Evolutionary conservation across 2,888 invertebrate species (phyloP), one percentile per base, ranked within the genome.

Genomic region (Oxycera nigricornis): DNA sequence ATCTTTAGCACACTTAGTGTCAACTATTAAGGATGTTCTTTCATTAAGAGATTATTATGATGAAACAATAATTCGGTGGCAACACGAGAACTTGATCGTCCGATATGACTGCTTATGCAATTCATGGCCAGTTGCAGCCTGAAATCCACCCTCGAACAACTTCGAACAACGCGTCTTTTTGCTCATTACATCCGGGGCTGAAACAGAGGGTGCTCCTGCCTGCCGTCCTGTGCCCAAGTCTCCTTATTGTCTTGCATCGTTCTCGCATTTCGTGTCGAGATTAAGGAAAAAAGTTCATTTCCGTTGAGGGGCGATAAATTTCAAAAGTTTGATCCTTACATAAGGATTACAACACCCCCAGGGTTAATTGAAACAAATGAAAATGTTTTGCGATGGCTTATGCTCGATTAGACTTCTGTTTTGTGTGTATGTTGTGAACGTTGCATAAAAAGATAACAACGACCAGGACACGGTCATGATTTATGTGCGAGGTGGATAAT

Each of bases 351-450:
- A 67, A 73, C 73, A 68, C 75, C 75, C 75, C 73, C 30, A 75
- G 75, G 75, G 75, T 75, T 75, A 75, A 75, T 75, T 75, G 75
- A 73, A 75, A 73, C 75, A 75, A 75, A 72, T 72, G 72, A 72
- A 72, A 72, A 72, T 72, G 61, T 61, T 72, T 72, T 70, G 52
- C 52, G 70, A 70, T 52, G 70, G 70, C 70, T 70, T 70, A 52
- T 52, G 35, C 52, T 70, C 55, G 70, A 70, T 30, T 52, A 31
- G 52, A 52, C 35, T 52, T 70, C 55, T 35, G 52, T 52, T 52
- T 31, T 55, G 28, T 1, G 7, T 14, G 55, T 55, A 6, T 59
- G 30, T 30, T 59, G 59, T 20, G 35, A 62, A 9, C 2, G 24
- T n/a, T 65, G 39, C 39, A 39, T 35, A 35, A 22, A 24, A 39